Base-by-base conservation (phyloP, 2,888 invertebrate species). In the Teleiodes luculella region DNA sequence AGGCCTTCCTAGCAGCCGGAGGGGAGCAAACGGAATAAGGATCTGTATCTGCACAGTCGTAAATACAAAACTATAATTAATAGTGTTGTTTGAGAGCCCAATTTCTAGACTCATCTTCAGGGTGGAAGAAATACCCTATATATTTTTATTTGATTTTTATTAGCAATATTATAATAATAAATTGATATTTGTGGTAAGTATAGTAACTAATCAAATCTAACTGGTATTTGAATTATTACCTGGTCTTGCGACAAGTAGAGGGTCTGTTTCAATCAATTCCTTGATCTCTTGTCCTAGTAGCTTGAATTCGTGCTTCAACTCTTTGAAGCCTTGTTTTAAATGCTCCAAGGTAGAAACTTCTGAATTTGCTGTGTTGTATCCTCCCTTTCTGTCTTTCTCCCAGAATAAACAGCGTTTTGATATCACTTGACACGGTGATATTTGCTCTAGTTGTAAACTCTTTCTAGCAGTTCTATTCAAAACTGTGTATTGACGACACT, bases 241-340 rank as follows among this genome's bases (percentile, higher is more conserved):
- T 67, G 92, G 89, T 66, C 89, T 75, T 28, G 87, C 77, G 60
- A 87, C 64, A 81, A 93, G 58, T 10, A 92, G 67, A 0, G 93
- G 93, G 82, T 96, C 95, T 39, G 86, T 84, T 65, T 90, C 87
- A 10, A 94, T 73, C 53, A 89, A 83, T 55, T 95, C 94, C 63
- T 91, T 92, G 1, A 93, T 71, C 90, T 96, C 96, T 60, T 93
- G 74, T 33, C 84, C 84, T 85, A 93, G 94, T 31, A 95, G 64
- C 41, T 86, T 81, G 0, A 94, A 83, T 85, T 96, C 96, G 4
- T 85, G 58, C 69, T 93, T 93, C 0, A 96, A 70, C 65, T 93
- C 92, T 59, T 91, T 91, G 11, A 93, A 81, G 0, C 95, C 96
- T 57, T 92, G 86, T 49, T 92, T 85, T 33, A 95, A 76, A 55